A percentile compares a stretch with the other conserved stretches of the same genome.
These are phyloP conservation scores for Drosophila repletoides DNA, from an alignment of 1,140 invertebrate species.

Conservation along the genomic window DNA sequence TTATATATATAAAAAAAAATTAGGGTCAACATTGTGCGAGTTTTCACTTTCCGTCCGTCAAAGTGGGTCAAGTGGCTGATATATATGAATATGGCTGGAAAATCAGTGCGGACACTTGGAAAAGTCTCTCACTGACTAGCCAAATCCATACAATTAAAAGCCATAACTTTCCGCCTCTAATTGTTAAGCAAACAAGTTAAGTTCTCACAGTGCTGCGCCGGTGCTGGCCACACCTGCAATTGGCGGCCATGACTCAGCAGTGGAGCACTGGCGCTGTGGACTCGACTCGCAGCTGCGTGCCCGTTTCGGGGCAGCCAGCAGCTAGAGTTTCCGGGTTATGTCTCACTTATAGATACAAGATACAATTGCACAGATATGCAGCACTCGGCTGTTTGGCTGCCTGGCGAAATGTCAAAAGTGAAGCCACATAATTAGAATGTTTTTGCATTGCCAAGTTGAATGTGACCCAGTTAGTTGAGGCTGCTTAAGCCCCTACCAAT, in stretches of 20 bases:
- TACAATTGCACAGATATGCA: slow-evolving; percentile 49
- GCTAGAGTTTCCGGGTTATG: slow-evolving; percentile 68
- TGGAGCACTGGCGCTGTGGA: slow-evolving; percentile 2
- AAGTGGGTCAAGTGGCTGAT: slow-evolving; percentile 50
- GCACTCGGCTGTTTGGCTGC: slow-evolving; percentile 1
- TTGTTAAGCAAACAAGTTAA: slow-evolving; percentile 67
- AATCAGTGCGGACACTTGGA: slow-evolving; percentile 17
- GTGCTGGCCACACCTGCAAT: slow-evolving; percentile 57
- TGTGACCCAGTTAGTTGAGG: slow-evolving; percentile 14
- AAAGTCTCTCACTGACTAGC: slow-evolving; percentile 44
- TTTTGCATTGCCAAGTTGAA: slow-evolving; percentile 15
- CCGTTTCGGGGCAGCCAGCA: slow-evolving; percentile 21
- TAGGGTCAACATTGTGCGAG: slow-evolving; percentile 56
- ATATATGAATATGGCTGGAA: slow-evolving; percentile 34
- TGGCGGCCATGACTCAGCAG: slow-evolving; percentile 37
- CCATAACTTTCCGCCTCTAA: slow-evolving; percentile 71
- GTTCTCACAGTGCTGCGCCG: slow-evolving; percentile 25
- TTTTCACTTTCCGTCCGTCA: slow-evolving; percentile 66
- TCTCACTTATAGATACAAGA: slow-evolving; percentile 57
- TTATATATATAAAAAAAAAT: slow-evolving; percentile 49
- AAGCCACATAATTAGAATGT: slow-evolving; percentile 61
- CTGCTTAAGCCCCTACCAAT: slow-evolving; percentile 24
- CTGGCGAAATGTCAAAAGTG: slow-evolving; percentile 73
- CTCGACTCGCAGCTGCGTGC: slow-evolving; percentile 3
- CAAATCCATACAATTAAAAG: slow-evolving; percentile 58